Percentiles rank a stretch among this genome's conserved stretches.
Evolutionary conservation across 2,113 vertebrate species (phyloP).

Genomic region (Thermophis baileyi): DNA sequence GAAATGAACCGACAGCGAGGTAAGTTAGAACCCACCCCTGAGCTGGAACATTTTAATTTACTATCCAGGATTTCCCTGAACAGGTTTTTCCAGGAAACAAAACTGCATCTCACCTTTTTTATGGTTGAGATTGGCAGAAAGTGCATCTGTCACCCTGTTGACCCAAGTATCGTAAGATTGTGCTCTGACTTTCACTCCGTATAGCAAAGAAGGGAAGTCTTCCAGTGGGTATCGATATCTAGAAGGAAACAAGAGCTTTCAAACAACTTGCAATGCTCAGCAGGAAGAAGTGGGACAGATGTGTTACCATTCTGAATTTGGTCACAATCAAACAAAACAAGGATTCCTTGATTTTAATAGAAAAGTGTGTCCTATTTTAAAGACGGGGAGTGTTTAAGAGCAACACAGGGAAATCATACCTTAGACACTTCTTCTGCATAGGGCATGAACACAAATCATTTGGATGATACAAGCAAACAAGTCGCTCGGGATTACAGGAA

Average conservation of each 20-base stretch:
- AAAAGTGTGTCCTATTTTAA: not conserved
- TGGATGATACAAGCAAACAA: slow-evolving; percentile 90
- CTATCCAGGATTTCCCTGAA: not conserved
- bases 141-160: slow-evolving; percentile 87
- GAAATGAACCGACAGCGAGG: no score
- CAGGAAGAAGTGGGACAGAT: not conserved
- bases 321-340: rapidly evolving
- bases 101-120: slow-evolving; percentile 86
- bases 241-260: slow-evolving; percentile 14
- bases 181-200: slow-evolving; percentile 90
- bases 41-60: not conserved
- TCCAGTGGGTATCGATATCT: slow-evolving; percentile 94
- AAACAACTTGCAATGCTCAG: not conserved
- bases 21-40: no score
- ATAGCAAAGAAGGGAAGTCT: slow-evolving; percentile 90
- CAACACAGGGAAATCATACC: slow-evolving; percentile 64
- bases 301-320: not conserved
- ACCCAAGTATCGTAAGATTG: slow-evolving; percentile 97
- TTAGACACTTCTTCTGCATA: slow-evolving; percentile 89
- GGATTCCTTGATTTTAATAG: not conserved
- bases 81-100: not conserved
- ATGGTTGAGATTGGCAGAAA: slow-evolving; percentile 88
- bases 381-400: not conserved
- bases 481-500: slow-evolving; percentile 86
- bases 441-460: slow-evolving; percentile 87